phyloP scores from a whole-genome alignment of 2,888 invertebrate species.

The Leptinotarsa juncta region DNA sequence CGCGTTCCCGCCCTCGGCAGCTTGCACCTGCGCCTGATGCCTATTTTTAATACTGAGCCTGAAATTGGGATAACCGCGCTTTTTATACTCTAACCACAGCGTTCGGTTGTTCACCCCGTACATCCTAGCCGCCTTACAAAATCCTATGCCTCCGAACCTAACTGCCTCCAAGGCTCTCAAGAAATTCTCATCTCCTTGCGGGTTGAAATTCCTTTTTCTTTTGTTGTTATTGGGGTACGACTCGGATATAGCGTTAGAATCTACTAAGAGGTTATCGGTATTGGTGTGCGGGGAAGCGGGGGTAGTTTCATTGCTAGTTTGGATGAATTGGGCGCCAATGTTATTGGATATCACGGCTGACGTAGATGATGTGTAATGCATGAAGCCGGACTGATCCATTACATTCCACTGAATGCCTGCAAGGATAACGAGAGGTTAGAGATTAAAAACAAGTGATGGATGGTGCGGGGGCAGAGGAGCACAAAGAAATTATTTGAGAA shows the following conservation, averaged over 20 bases:
- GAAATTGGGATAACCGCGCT: constrained; percentile 85
- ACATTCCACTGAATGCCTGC: constrained; percentile 84
- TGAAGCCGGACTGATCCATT: constrained; percentile 81
- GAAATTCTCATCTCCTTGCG: constrained; percentile 86
- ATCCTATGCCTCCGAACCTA: constrained; percentile 84
- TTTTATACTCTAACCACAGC: constrained; percentile 87
- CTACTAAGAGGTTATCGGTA: constrained; percentile 53
- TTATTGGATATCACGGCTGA: constrained; percentile 59
- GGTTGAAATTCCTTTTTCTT: constrained; percentile 81
- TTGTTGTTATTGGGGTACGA: constrained; percentile 60
- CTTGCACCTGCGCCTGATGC: constrained; percentile 72
- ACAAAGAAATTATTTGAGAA: neutral
- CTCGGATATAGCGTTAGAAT: constrained; percentile 43
- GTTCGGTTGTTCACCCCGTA: constrained; percentile 89
- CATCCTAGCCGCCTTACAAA: constrained; percentile 86
- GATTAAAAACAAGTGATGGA: constrained; percentile 26
- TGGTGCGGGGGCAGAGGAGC: neutral
- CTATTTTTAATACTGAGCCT: constrained; percentile 82
- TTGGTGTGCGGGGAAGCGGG: constrained; percentile 19
- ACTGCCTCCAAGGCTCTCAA: constrained; percentile 85
- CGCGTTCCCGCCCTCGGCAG: constrained; percentile 54
- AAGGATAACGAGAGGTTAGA: constrained; percentile 53
- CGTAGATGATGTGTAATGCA: constrained; percentile 76
- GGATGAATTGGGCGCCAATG: constrained; percentile 40
- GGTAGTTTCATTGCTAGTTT: constrained; percentile 57